A percentile compares a stretch with the other conserved stretches of the same genome.
These are phyloP conservation scores for Polyodon spathula DNA, from an alignment of 2,113 vertebrate species.

Conservation along the genomic window DNA sequence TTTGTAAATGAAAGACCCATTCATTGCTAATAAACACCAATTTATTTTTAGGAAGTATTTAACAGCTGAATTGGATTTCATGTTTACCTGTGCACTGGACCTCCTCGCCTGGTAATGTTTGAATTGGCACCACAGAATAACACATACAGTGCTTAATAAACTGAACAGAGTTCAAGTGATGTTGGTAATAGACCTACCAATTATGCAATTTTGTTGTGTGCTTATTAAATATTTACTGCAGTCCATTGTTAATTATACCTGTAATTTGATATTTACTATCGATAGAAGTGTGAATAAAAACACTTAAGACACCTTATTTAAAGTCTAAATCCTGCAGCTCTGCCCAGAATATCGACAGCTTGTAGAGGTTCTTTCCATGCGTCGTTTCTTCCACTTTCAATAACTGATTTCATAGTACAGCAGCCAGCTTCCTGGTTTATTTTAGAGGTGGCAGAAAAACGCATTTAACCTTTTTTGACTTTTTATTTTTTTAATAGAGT, in stretches of 20 bases:
- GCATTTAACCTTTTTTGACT: too few relatives aligned
- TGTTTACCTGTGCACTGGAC: background rate
- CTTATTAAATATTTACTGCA: background rate
- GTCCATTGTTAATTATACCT: slow-evolving; percentile 9
- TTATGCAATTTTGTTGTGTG: background rate
- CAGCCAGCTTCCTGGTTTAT: too few relatives aligned
- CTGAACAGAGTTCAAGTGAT: background rate
- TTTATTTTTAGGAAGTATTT: slow-evolving; percentile 10
- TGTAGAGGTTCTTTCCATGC: too few relatives aligned
- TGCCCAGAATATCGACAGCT: too few relatives aligned
- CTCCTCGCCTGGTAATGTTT: background rate
- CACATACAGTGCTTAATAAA: background rate
- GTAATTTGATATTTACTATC: background rate
- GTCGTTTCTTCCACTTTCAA: too few relatives aligned
- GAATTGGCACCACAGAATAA: background rate
- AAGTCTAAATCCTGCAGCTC: too few relatives aligned
- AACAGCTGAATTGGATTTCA: background rate
- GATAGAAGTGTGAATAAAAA: too few relatives aligned
- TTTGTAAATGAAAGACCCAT: background rate
- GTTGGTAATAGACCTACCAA: background rate
- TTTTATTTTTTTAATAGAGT: too few relatives aligned
- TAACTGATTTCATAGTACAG: too few relatives aligned
- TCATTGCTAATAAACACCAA: slow-evolving; percentile 4
- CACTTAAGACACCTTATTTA: too few relatives aligned
- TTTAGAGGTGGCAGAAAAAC: too few relatives aligned